Base-by-base conservation (phyloP, 2,113 vertebrate species). In the Herpetotheres cachinnans region DNA sequence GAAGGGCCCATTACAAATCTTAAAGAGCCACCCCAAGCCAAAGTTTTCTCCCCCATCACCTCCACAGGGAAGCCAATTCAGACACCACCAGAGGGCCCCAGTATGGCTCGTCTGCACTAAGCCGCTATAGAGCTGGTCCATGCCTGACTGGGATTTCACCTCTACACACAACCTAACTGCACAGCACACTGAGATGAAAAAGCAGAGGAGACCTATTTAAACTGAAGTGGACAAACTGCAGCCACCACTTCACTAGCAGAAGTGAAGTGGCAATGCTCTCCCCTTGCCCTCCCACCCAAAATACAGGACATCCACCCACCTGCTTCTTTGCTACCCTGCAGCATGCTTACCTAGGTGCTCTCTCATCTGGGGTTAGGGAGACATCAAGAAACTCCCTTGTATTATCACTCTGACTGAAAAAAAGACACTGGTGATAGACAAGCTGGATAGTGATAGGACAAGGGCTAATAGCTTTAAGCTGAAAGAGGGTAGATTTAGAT, bases 81-180 rank as follows among this genome's bases (percentile, higher is more conserved):
- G 52, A 26, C 7, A 12, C 36, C 30, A 30, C 16, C 30, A 42
- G 26, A 54, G 34, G 7, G 24, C 17, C 22, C 36, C 16, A 50
- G 20, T 24, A 47, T 1, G 6, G n/a, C 38, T 63, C 0, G 0
- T 30, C 3, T 13, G 42, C 18, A 18, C 61, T 29, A 27, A 6
- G 16, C 34, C 16, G 34, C 67, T 42, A 50, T 16, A 54, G 34
- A 63, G 34, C 50, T 22, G 16, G 19, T 71, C 58, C 32, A 15
- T 1, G 4, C 17, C 52, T 27, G 52, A n/a, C 0, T 14, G 4
- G n/a, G 16, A 34, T 38, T 62, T 63, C 20, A 9, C 7, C 25
- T 74, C 55, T 52, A 29, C 15, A 16, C 1, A 0, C 34, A 63
- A 52, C 7, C 9, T 19, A 72, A 62, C 49, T 0, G 1, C 20